Evolutionary conservation across 2,797 vertebrate genomes (phyloP).

Genomic region (Novumbra hubbsi): DNA sequence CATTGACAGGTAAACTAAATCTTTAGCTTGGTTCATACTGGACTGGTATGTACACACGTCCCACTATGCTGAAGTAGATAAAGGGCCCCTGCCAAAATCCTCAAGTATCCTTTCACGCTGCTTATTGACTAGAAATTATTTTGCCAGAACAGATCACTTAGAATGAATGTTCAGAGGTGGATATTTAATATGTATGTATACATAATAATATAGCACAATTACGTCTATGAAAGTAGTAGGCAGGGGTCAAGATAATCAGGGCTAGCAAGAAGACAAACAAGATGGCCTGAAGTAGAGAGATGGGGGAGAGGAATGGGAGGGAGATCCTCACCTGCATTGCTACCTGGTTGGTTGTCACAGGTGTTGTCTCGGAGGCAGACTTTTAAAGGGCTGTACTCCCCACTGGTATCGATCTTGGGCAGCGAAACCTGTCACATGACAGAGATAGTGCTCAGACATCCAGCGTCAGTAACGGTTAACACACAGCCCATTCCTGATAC

Average conservation of each 20-base stretch:
- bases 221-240: too few species aligned
- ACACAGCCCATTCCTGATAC: not conserved
- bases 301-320: not conserved
- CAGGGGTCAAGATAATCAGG: not conserved
- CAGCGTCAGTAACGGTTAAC: not conserved
- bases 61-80: too few species aligned
- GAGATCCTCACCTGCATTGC: slow-evolving; percentile 20
- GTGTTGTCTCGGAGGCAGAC: slow-evolving; percentile 75
- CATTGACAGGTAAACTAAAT: too few species aligned
- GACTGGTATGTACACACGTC: too few species aligned
- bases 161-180: too few species aligned
- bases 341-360: slow-evolving; percentile 46
- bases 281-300: slow-evolving; percentile 2
- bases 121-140: too few species aligned
- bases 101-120: too few species aligned
- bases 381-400: slow-evolving; percentile 79
- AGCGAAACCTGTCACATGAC: slow-evolving; percentile 74
- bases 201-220: too few species aligned
- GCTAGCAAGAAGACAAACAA: slow-evolving; percentile 4
- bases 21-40: too few species aligned
- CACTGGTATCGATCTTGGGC: slow-evolving; percentile 63
- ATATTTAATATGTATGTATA: too few species aligned
- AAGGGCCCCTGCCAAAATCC: too few species aligned
- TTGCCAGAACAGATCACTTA: too few species aligned
- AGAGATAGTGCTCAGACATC: slow-evolving; percentile 18